Base-by-base conservation (phyloP, 2,113 vertebrate species). In the Columbina picui region DNA sequence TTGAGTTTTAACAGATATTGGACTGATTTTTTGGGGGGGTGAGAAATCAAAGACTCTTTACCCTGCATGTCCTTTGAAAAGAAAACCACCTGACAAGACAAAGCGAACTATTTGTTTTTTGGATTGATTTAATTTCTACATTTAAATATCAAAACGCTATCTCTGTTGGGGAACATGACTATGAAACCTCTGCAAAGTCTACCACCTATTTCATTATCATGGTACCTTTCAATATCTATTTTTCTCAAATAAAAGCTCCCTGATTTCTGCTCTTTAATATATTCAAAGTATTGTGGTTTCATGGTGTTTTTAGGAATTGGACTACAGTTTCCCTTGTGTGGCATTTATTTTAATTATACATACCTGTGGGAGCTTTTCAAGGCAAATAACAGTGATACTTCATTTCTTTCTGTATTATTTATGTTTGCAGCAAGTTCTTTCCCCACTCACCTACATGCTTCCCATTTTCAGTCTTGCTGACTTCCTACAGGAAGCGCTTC, bases 381-480 rank as follows among this genome's bases (percentile, higher is more conserved):
- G 26, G 34, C 61, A 74, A 57, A 23, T 50, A 71, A 65, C 15
- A 55, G 27, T 15, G 61, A 34, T 36, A 13, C 8, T 84, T 81
- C 2, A 60, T 86, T 90, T 74, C 27, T 88, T 87, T 92, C 65
- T 21, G 5, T 57, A 13, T 79, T 61, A 32, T 22, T 64, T 74
- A 18, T 60, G n/a, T 78, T 61, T 68, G 34, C 21, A 69, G 36
- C 14, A 75, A 83, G 67, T 74, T 75, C 20, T 55, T 91, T 75
- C 18, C 30, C 20, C 1, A 1, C 19, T 81, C 30, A 69, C 36
- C 27, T 60, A 6, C 16, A 30, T 70, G 30, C 10, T 79, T 80
- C 38, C 23, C 1, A 1, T 67, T 65, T 63, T 61, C 0, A 0
- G 7, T 65, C 38, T 74, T 79, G 45, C 39, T 43, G 15, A 39